Evolutionary conservation across 2,888 invertebrate species (phyloP).

Genomic region (Panopea generosa): DNA sequence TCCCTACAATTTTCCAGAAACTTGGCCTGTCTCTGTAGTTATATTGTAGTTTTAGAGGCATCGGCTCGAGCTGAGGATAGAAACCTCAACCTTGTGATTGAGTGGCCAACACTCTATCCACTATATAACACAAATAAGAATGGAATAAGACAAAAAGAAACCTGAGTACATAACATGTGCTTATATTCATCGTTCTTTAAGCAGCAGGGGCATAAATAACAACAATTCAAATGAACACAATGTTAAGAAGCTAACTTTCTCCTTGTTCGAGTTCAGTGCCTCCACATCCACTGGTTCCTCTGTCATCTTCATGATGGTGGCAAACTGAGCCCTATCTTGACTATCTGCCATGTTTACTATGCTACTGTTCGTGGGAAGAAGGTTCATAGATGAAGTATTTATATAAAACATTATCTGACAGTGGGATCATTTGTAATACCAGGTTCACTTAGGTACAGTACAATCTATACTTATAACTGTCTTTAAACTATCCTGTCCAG

Average conservation of each 20-base stretch:
- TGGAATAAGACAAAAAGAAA: too few relatives aligned
- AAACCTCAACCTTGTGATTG: too few relatives aligned
- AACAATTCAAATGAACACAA: neutral
- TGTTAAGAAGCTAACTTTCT: slow-evolving; percentile 85
- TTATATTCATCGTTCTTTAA: neutral
- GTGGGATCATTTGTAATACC: too few relatives aligned
- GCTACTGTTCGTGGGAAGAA: slow-evolving; percentile 93
- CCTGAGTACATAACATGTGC: too few relatives aligned
- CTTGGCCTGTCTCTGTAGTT: slow-evolving; percentile 91
- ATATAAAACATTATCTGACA: too few relatives aligned
- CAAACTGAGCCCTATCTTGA: slow-evolving; percentile 89
- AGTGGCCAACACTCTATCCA: too few relatives aligned
- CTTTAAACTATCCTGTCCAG: too few relatives aligned
- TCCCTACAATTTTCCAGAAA: slow-evolving; percentile 93
- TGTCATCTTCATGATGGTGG: slow-evolving; percentile 90
- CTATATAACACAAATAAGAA: too few relatives aligned
- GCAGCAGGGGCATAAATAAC: neutral
- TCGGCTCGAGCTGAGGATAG: too few relatives aligned
- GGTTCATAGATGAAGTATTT: slow-evolving; percentile 90
- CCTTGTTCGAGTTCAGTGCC: slow-evolving; percentile 84
- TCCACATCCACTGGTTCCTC: slow-evolving; percentile 89
- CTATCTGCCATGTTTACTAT: slow-evolving; percentile 91
- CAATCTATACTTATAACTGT: too few relatives aligned
- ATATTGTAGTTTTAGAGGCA: too few relatives aligned
- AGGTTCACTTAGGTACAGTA: too few relatives aligned